These are phyloP conservation scores for Genyomyrus donnyi DNA, from an alignment of 2,113 vertebrate species.

Conservation along the genomic window DNA sequence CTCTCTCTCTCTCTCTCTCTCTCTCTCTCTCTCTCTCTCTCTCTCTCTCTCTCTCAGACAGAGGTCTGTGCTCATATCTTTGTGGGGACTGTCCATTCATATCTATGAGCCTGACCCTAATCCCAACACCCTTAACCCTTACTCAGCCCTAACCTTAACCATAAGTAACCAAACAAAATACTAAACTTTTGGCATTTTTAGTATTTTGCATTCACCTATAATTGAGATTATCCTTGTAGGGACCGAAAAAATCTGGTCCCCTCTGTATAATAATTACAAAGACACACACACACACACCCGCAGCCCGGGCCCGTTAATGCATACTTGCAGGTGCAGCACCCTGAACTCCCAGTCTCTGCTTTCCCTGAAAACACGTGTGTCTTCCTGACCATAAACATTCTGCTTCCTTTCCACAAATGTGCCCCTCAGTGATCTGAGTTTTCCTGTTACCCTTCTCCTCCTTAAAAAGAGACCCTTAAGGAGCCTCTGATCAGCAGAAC, in stretches of 20 bases:
- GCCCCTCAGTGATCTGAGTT: neutral
- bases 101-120: neutral
- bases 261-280: neutral
- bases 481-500: neutral
- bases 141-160: neutral
- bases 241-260: neutral
- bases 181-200: neutral
- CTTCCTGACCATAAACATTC: neutral
- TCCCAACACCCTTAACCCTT: neutral
- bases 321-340: neutral
- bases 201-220: neutral
- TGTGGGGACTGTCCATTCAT: neutral
- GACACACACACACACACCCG: too few species aligned
- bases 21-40: too few species aligned
- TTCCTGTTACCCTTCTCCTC: neutral
- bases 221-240: neutral
- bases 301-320: neutral
- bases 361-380: neutral
- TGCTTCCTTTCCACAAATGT: neutral
- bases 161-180: neutral
- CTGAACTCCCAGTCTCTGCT: neutral
- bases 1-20: too few species aligned
- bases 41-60: too few species aligned
- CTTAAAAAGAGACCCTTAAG: neutral
- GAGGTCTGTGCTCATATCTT: neutral